Evolutionary conservation across 2,113 vertebrate genomes (phyloP).

Genomic region (Spermophilus dauricus): DNA sequence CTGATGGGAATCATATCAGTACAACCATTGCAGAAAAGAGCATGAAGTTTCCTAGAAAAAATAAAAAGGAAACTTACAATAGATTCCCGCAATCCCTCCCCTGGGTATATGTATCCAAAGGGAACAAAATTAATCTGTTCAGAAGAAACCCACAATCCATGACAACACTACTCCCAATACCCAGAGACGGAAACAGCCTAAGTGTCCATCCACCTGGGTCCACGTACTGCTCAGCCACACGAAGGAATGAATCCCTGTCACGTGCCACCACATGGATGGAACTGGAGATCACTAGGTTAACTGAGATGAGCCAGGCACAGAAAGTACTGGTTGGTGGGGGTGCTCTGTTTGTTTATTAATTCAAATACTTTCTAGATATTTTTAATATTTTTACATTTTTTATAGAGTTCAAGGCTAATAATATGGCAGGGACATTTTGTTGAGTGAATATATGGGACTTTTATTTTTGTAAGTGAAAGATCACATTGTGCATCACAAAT

Average conservation of each 20-base stretch:
- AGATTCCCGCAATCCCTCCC: not conserved
- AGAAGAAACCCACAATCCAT: not conserved
- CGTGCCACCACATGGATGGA: not conserved
- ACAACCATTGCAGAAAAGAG: not conserved
- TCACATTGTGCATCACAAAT: too few relatives aligned
- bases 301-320: not conserved
- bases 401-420: too few relatives aligned
- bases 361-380: too few relatives aligned
- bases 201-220: not conserved
- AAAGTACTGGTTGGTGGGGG: too few relatives aligned
- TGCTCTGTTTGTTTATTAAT: too few relatives aligned
- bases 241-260: not conserved
- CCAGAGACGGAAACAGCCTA: not conserved
- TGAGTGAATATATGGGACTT: too few relatives aligned
- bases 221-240: too few relatives aligned
- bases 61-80: not conserved
- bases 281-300: not conserved
- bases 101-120: not conserved
- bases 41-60: not conserved
- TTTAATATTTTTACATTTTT: too few relatives aligned
- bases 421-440: too few relatives aligned
- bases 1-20: not conserved
- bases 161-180: not conserved
- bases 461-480: too few relatives aligned
- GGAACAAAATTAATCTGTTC: too few relatives aligned